phyloP scores from a whole-genome alignment of 2,113 vertebrate genomes.

The Phycodurus eques region DNA sequence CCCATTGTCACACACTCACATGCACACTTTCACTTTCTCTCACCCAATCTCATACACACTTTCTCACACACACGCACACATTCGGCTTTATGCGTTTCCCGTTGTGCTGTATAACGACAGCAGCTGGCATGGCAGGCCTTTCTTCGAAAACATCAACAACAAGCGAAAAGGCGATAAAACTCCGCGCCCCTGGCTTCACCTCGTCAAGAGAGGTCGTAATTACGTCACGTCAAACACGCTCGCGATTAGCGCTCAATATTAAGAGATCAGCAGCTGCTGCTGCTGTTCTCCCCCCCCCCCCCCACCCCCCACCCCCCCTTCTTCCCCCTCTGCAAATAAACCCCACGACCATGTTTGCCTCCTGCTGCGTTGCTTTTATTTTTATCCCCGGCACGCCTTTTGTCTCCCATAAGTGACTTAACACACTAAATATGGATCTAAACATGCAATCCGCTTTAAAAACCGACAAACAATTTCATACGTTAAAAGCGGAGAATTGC shows the following conservation, averaged over 20 bases:
- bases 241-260: slow-evolving; percentile 33
- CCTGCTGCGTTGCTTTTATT: background rate
- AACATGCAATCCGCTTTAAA: background rate
- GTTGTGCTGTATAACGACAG: slow-evolving; percentile 36
- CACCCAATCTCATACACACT: slow-evolving; percentile 8
- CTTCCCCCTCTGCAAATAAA: slow-evolving; percentile 13
- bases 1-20: too few relatives aligned
- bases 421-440: background rate
- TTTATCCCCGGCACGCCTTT: slow-evolving; percentile 1
- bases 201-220: slow-evolving; percentile 22
- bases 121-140: slow-evolving; percentile 57
- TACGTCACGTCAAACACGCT: slow-evolving; percentile 32
- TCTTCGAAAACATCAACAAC: slow-evolving; percentile 61
- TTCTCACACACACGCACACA: too few relatives aligned
- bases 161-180: slow-evolving; percentile 51
- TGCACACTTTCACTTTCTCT: too few relatives aligned
- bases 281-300: background rate
- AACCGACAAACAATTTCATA: background rate
- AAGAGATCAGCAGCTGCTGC: slow-evolving; percentile 11
- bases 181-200: slow-evolving; percentile 37
- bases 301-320: background rate
- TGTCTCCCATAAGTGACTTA: background rate
- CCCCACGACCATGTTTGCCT: slow-evolving; percentile 12
- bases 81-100: slow-evolving; percentile 58
- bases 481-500: background rate